Base-by-base conservation (phyloP, 2,113 vertebrate genomes). In the Eleginops maclovinus region DNA sequence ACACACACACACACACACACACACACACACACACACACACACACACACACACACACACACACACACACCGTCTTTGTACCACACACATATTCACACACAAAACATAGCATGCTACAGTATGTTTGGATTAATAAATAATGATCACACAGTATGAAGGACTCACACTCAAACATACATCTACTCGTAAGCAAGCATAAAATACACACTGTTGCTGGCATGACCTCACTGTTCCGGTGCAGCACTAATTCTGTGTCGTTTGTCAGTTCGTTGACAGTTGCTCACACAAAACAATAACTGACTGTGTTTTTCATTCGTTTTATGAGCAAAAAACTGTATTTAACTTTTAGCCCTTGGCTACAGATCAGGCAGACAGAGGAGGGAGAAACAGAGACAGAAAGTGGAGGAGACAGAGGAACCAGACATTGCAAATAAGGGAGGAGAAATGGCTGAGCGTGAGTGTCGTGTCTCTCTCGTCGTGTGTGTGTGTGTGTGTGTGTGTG, bases 271-370 rank as follows among this genome's bases (percentile, higher is more conserved):
- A 77, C 84, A 72, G 70, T 82, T 31, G 65, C 81, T 83, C 78
- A 82, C 76, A 75, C 74, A 67, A 71, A 75, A 88, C 86, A 90
- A 90, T 88, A 88, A 87, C 80, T 76, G 59, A 3, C 67, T 65
- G 73, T 86, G 80, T 84, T 88, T 88, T 82, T 77, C 85, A 53
- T 75, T 68, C 55, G 69, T 76, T 87, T 83, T 87, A 87, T 89
- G 84, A 88, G 85, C 10, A n/a, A 85, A 76, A 43, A 53, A 73
- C 72, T 72, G 65, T 72, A 75, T 82, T 76, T 83, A n/a, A 64
- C 24, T 64, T 22, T 47, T 71, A 51, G 87, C 84, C 80, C 44
- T 60, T 1, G 47, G 84, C 85, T 76, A 77, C 55, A 55, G 51
- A 72, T 47, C 56, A 24, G 15, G 70, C 76, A 77, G 72, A 75